phyloP scores from a whole-genome alignment of 2,888 invertebrate species.

The Proisotoma minuta region DNA sequence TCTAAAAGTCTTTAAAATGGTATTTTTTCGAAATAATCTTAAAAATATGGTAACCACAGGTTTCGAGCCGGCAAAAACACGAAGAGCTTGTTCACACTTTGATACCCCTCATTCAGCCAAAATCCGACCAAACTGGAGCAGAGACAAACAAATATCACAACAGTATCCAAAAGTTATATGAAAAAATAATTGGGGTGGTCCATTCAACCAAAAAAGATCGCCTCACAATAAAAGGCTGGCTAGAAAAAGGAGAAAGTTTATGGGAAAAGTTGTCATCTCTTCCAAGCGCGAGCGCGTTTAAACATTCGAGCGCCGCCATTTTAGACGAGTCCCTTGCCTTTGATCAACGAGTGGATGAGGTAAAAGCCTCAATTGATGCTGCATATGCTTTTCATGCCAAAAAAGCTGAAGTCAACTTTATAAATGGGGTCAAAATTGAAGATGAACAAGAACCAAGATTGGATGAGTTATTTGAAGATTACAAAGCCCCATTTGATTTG shows the following conservation, averaged over 20 bases:
- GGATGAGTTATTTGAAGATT: neutral
- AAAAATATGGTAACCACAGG: too few relatives aligned
- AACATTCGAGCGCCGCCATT: too few relatives aligned
- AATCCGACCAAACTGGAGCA: neutral
- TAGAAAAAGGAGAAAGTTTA: neutral
- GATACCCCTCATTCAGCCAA: neutral
- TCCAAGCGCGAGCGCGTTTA: too few relatives aligned
- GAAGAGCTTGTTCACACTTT: neutral
- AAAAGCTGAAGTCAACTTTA: neutral
- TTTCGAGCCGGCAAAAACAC: constrained; percentile 18
- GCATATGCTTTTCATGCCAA: constrained; percentile 14
- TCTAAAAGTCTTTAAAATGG: too few relatives aligned
- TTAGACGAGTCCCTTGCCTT: too few relatives aligned
- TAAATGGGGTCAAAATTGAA: too few relatives aligned
- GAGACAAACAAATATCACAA: neutral
- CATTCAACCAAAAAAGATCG: neutral
- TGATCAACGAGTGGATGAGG: neutral
- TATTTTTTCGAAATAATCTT: too few relatives aligned
- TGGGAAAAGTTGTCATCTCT: constrained; percentile 16
- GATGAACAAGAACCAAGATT: too few relatives aligned
- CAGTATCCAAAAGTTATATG: constrained; percentile 5
- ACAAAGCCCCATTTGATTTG: neutral
- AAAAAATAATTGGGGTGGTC: neutral
- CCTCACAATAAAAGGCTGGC: constrained; percentile 10
- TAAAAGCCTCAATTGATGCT: constrained; percentile 1